Base-by-base conservation (phyloP, 2,797 vertebrate genomes). In the Chaenodraco wilsoni region DNA sequence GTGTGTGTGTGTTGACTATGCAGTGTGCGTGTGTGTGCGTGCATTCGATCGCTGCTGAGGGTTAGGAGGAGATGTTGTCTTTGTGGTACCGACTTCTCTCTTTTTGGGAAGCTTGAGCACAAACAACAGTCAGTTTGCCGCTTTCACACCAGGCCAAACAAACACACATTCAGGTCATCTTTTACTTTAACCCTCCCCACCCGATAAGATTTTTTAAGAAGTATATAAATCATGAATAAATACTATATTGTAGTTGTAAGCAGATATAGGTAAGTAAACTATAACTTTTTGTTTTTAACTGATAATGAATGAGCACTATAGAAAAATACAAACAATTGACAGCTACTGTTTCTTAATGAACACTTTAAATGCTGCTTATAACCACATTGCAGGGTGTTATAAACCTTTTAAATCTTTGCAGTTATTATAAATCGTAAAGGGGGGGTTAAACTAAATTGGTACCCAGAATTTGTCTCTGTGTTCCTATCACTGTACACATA, bases 11-110 rank as follows among this genome's bases (percentile, higher is more conserved):
- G 57, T 61, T 9, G 55, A 5, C 15, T n/a, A 7, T 13, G 76
- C 33, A 37, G 33, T 65, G 69, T 10, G 56, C 41, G 59, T 48
- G 59, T 55, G 37, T 27, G 60, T 45, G 54, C 41, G 57, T 51
- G 46, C 15, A 17, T 54, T 52, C 13, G 33, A 71, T 72, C 57
- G 13, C 84, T 65, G 87, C 79, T 64, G 77, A 86, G 71, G 82
- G 79, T 84, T 67, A 76, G 72, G 83, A 82, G 68, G 79, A 81
- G 81, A 71, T 69, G 78, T 83, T 81, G 76, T 87, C 72, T 90
- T 82, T 90, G 84, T 88, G 74, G 81, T 88, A 81, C 83, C 70
- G 74, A 87, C 84, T 78, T 84, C 60, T 86, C 69, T 85, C 74
- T 86, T 83, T 84, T 85, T 46, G 11, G 82, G 69, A 84, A 82